Evolutionary conservation across 2,888 invertebrate genomes (phyloP), one percentile per base, ranked within the genome.

Genomic region (Aelia acuminata): DNA sequence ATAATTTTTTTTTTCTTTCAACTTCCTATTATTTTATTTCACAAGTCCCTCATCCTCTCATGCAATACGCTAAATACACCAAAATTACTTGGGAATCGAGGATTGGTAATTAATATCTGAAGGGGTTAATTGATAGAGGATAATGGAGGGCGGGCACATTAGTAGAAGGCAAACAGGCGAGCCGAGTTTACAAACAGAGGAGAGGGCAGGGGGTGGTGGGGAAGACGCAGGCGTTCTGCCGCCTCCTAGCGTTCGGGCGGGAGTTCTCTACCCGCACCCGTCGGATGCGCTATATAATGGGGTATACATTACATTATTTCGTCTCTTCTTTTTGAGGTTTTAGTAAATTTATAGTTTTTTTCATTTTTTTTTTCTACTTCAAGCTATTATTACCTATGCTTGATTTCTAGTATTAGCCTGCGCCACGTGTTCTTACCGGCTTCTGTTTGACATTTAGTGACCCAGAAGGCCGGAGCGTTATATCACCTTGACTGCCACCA

Each of bases 221-320:
- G 80, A n/a, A n/a, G n/a, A 80, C 80, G 80, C 80, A 80, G 80
- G 80, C 80, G 80, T 80, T n/a, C 43, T 80, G 80, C 20, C 80
- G n/a, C 18, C 4, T 13, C 22, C 7, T 20, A 35, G 75, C 75
- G 18, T 39, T 22, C 39, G 1, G 18, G 39, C 75, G 75, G 75
- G 75, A 75, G 75, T 75, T 39, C 39, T 5, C 39, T 18, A 35
- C 75, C 35, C 75, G 75, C 75, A 57, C 26, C 26, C 57, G 26
- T n/a, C 57, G 57, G 57, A 26, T 26, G 13, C 57, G 57, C 57
- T 57, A n/a, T 57, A 57, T 70, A 31, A 70, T 70, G 63, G 63
- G 63, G 63, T 70, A 70, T 35, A 18, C 0, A 5, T 35, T 70
- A 18, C 35, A 70, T 70, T 70, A 35, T 70, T 70, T 70, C 63